Evolutionary conservation across 2,797 vertebrate genomes (phyloP).

Genomic region (Pitangus sulphuratus): DNA sequence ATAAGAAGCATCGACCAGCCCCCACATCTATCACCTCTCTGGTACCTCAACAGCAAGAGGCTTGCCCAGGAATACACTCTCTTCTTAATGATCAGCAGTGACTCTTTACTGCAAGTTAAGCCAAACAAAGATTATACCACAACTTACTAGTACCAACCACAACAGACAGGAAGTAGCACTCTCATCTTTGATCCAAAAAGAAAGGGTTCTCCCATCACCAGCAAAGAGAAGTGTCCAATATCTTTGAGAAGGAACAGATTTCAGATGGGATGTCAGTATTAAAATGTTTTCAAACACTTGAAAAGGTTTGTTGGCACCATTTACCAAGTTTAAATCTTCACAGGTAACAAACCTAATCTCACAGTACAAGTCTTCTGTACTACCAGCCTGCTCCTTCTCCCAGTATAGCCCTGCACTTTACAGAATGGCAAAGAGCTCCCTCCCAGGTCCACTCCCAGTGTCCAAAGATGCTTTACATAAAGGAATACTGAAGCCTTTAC

Average conservation of each 20-base stretch:
- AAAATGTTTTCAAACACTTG: neutral
- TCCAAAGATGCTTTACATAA: neutral
- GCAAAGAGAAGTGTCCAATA: neutral
- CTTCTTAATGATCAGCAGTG: neutral
- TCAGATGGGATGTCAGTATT: neutral
- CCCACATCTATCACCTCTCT: neutral
- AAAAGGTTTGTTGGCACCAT: neutral
- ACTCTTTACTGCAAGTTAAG: neutral
- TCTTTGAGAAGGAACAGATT: neutral
- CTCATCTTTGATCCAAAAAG: neutral
- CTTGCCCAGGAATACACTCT: neutral
- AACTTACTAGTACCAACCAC: neutral
- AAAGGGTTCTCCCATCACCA: neutral
- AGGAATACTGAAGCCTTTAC: neutral
- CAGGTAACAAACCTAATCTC: neutral
- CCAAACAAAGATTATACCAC: neutral
- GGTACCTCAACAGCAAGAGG: neutral
- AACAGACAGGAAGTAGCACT: neutral
- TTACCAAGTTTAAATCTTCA: neutral
- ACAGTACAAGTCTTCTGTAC: neutral
- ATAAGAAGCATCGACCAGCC: neutral
- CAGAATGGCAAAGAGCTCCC: neutral
- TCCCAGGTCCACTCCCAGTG: neutral
- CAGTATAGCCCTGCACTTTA: rapidly evolving
- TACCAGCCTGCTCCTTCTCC: neutral